Evolutionary conservation across 2,888 invertebrate species (phyloP).

Genomic region (Oeneis ivallda): DNA sequence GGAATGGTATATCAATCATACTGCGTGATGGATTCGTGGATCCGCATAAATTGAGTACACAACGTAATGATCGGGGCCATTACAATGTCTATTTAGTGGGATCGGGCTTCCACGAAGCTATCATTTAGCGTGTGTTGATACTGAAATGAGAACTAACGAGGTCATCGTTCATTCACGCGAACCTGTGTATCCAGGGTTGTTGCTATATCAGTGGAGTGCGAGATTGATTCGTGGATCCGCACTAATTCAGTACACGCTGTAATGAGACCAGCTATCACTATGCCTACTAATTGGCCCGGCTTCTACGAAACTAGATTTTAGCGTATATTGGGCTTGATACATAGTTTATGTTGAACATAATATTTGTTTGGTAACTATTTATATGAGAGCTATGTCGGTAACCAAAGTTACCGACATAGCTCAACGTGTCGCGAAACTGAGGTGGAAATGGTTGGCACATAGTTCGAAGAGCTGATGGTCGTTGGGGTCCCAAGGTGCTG

Average conservation of each 20-base stretch:
- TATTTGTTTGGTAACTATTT: too few relatives aligned
- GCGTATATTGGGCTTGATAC: background rate
- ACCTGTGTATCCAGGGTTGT: background rate
- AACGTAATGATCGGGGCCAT: background rate
- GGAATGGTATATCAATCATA: background rate
- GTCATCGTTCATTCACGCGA: background rate
- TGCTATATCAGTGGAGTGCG: background rate
- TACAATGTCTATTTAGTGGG: background rate
- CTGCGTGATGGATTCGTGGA: slow-evolving; percentile 9
- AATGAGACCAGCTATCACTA: background rate
- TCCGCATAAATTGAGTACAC: background rate
- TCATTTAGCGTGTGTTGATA: background rate
- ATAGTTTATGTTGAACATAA: background rate
- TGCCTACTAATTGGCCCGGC: too few relatives aligned
- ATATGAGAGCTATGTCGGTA: too few relatives aligned
- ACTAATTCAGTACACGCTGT: background rate
- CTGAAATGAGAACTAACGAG: background rate
- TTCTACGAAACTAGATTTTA: background rate
- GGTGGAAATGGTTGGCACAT: too few relatives aligned
- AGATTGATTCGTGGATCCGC: slow-evolving; percentile 1
- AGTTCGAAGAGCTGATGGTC: too few relatives aligned
- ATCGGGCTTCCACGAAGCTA: background rate
- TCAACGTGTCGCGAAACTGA: too few relatives aligned
- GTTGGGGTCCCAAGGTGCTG: too few relatives aligned
- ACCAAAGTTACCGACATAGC: too few relatives aligned